Evolutionary conservation across 1,140 invertebrate species (phyloP).

Genomic region (Drosophila virilis): DNA sequence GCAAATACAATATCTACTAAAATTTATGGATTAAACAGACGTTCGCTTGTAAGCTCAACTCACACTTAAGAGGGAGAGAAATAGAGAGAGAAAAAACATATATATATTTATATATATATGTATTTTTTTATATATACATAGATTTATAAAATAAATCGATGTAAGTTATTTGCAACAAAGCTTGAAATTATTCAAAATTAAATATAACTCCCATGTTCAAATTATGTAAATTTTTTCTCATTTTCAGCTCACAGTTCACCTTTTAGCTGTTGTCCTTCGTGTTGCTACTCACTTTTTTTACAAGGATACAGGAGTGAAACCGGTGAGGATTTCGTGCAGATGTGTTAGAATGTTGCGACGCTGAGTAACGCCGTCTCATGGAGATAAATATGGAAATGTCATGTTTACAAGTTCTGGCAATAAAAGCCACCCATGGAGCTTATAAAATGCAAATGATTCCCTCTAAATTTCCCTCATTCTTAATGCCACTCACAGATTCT

Average conservation of each 20-base stretch:
- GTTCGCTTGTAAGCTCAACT: not conserved
- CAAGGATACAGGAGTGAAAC: slow-evolving; percentile 1
- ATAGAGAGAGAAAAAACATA: not conserved
- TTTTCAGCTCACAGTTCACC: slow-evolving; percentile 40
- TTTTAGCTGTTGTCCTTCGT: slow-evolving; percentile 35
- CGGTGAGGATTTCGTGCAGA: slow-evolving; percentile 33
- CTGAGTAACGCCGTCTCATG: slow-evolving; percentile 31
- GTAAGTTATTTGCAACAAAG: slow-evolving; percentile 63
- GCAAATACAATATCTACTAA: slow-evolving; percentile 11
- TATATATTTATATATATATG: not conserved
- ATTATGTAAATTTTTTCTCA: slow-evolving; percentile 56
- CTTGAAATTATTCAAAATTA: slow-evolving; percentile 65
- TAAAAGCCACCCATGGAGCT: slow-evolving; percentile 58
- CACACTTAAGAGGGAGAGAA: not conserved
- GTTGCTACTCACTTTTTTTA: slow-evolving; percentile 40
- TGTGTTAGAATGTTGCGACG: slow-evolving; percentile 8
- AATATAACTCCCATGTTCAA: slow-evolving; percentile 56
- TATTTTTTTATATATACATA: not conserved
- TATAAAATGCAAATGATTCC: slow-evolving; percentile 47
- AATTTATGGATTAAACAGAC: slow-evolving; percentile 56
- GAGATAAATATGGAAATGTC: slow-evolving; percentile 68
- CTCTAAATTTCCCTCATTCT: slow-evolving; percentile 27
- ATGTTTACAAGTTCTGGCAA: slow-evolving; percentile 67
- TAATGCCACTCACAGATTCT: slow-evolving; percentile 3
- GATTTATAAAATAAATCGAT: slow-evolving; percentile 62